Conservation (phyloP, 2,797 vertebrate genomes). For the Notolepis coatsorum region DNA sequence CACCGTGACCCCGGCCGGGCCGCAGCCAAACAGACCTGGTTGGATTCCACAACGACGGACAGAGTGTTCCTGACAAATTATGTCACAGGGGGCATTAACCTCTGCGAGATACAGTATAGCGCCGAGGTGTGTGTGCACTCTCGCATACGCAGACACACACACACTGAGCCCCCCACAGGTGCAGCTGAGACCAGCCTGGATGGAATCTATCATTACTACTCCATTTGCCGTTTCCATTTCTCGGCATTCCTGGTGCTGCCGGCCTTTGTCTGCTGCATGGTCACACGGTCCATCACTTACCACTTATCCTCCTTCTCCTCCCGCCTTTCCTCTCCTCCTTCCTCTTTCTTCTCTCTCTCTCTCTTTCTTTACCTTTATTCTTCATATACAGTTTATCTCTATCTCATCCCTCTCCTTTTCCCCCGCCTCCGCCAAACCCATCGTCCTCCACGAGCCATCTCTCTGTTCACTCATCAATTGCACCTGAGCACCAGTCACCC, state of each 20-base stretch:
- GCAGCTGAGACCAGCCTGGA: constrained; percentile 42
- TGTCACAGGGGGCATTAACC: constrained; percentile 15
- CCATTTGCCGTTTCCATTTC: constrained; percentile 23
- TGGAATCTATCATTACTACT: constrained; percentile 44
- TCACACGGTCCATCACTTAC: not conserved
- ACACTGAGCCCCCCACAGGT: constrained; percentile 19
- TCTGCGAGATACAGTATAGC: constrained; percentile 3
- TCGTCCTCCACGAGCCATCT: not conserved
- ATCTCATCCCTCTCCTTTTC: constrained; percentile 3
- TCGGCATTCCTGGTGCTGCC: not conserved
- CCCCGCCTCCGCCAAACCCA: not conserved
- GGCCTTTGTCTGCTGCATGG: constrained; percentile 26
- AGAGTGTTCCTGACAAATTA: constrained; percentile 46
- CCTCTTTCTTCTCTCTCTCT: not conserved
- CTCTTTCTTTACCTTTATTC: not conserved
- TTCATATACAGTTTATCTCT: too few relatives aligned
- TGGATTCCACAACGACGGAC: constrained; percentile 45
- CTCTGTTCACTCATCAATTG: constrained; percentile 41
- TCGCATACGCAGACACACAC: not conserved
- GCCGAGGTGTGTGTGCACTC: not conserved
- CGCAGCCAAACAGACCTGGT: constrained; percentile 49
- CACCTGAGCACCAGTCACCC: constrained; percentile 46
- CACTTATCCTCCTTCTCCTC: not conserved
- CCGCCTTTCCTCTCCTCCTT: not conserved
- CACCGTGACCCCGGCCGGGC: constrained; percentile 11